Evolutionary conservation across 2,113 vertebrate species (phyloP).

Genomic region (Piliocolobus tephrosceles): DNA sequence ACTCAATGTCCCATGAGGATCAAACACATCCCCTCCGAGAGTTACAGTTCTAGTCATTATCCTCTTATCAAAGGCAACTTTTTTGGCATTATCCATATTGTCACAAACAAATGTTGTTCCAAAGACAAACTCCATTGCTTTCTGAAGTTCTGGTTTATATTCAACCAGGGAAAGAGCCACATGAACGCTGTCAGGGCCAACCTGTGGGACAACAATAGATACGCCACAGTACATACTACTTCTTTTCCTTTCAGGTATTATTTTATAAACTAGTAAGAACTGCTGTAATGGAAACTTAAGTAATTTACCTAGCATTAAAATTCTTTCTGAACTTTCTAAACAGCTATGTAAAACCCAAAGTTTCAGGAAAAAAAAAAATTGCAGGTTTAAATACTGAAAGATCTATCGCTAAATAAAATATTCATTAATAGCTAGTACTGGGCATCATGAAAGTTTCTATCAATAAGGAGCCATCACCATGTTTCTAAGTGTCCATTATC

Average conservation of each 20-base stretch:
- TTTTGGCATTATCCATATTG: slow-evolving; percentile 94
- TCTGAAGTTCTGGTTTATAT: slow-evolving; percentile 92
- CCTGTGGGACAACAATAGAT: slow-evolving; percentile 81
- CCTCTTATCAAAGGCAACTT: slow-evolving; percentile 93
- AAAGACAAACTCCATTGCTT: slow-evolving; percentile 98
- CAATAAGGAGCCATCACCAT: background rate
- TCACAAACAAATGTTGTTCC: slow-evolving; percentile 93
- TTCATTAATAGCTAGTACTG: background rate
- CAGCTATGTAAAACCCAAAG: background rate
- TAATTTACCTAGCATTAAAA: background rate
- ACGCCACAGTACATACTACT: background rate
- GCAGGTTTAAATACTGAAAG: slow-evolving; percentile 6
- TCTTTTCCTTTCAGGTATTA: background rate
- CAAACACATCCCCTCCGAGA: slow-evolving; percentile 93
- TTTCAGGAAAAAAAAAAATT: slow-evolving; percentile 17
- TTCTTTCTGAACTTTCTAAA: slow-evolving; percentile 20
- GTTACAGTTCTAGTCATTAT: slow-evolving; percentile 95
- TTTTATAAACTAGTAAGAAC: background rate
- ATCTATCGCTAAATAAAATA: slow-evolving; percentile 33
- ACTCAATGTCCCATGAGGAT: slow-evolving; percentile 95
- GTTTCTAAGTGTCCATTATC: background rate
- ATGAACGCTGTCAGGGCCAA: slow-evolving; percentile 87
- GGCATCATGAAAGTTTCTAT: background rate
- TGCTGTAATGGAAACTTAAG: background rate
- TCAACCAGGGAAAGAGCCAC: slow-evolving; percentile 91